A percentile compares a stretch with the other conserved stretches of the same genome.
These are phyloP conservation scores for Netelia virgata DNA, from an alignment of 2,888 invertebrate genomes.

Conservation along the genomic window DNA sequence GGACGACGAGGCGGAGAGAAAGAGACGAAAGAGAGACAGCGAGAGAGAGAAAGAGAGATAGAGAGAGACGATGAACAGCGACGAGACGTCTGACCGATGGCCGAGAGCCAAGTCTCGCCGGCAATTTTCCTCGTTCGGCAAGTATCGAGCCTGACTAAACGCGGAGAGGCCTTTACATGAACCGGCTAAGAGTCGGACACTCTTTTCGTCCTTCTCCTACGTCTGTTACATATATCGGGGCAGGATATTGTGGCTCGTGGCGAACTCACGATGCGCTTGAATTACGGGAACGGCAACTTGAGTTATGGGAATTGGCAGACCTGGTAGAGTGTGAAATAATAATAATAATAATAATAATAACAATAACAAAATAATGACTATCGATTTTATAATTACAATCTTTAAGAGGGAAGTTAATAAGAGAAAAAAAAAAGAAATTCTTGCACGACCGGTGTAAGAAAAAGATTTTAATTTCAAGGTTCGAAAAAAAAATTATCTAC, in stretches of 20 bases:
- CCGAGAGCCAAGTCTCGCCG: slow-evolving; percentile 64
- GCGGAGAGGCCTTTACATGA: not conserved
- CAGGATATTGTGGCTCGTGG: not conserved
- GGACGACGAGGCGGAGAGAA: slow-evolving; percentile 43
- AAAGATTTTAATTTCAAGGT: not conserved
- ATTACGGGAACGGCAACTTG: no score
- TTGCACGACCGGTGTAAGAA: not conserved
- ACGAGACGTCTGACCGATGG: slow-evolving; percentile 58
- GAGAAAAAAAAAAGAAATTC: not conserved
- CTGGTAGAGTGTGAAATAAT: no score
- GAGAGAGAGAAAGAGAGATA: no score
- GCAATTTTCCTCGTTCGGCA: slow-evolving; percentile 58
- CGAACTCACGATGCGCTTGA: no score
- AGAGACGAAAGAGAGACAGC: not conserved
- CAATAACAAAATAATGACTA: no score
- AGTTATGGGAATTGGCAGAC: no score
- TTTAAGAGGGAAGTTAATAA: not conserved
- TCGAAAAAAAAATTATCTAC: not conserved
- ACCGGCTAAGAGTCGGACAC: slow-evolving; percentile 14
- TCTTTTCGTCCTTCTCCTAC: not conserved
- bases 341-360: no score
- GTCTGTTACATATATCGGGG: not conserved
- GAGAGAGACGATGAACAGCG: slow-evolving; percentile 41
- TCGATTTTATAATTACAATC: no score
- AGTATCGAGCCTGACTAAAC: no score